A percentile compares a stretch with the other conserved stretches of the same genome.
Evolutionary conservation across 2,797 vertebrate species (phyloP).

Genomic region (Streptopelia turtur): DNA sequence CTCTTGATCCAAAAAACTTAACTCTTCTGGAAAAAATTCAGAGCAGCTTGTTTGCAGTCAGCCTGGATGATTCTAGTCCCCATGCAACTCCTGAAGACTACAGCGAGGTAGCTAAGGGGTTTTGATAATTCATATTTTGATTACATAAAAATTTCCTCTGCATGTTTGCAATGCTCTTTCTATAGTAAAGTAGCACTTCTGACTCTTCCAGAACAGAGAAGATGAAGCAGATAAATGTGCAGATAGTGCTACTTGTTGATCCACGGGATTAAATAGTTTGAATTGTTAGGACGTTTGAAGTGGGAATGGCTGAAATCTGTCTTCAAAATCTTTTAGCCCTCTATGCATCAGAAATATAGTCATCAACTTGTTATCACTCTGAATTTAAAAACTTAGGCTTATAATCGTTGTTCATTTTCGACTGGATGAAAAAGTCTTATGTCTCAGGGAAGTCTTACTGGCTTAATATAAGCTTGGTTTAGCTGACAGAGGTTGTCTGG

Average conservation of each 20-base stretch:
- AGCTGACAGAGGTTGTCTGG: neutral
- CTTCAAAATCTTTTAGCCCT: neutral
- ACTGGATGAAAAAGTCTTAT: neutral
- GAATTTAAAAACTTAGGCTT: neutral
- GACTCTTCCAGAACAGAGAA: neutral
- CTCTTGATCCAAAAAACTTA: slow-evolving; percentile 89
- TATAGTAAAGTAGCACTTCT: neutral
- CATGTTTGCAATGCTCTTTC: neutral
- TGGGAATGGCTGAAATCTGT: neutral
- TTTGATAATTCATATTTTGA: neutral
- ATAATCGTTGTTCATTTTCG: neutral
- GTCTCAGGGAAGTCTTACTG: neutral
- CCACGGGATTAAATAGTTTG: neutral
- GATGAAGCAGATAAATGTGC: neutral
- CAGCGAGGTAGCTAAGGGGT: slow-evolving; percentile 80
- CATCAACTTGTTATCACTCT: neutral
- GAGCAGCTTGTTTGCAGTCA: slow-evolving; percentile 85
- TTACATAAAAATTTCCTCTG: neutral
- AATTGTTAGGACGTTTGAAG: neutral
- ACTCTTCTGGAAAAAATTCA: slow-evolving; percentile 90
- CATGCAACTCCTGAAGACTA: slow-evolving; percentile 87
- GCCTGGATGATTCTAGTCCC: slow-evolving; percentile 87
- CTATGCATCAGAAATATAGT: neutral
- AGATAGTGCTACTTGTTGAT: neutral
- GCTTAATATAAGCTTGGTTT: neutral